Conservation (phyloP, 2,888 invertebrate species). For the Limnephilus marmoratus region DNA sequence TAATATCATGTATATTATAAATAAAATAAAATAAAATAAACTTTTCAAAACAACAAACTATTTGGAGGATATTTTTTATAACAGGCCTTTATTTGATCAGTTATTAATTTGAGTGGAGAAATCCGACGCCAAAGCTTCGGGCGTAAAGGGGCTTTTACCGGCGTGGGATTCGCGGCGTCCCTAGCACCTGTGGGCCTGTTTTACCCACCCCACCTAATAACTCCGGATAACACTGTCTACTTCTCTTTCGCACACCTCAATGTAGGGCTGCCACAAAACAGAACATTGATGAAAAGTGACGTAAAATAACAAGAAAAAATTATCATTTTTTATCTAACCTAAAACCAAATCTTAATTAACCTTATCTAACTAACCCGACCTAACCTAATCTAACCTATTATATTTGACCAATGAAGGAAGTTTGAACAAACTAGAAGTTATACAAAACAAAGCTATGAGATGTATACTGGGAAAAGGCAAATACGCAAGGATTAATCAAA, state of each 20-base stretch:
- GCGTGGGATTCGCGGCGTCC: conserved; percentile 62
- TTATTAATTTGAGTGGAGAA: conserved; percentile 36
- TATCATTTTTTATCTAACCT: too few relatives aligned
- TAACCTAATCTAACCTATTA: too few relatives aligned
- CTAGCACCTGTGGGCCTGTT: conserved; percentile 56
- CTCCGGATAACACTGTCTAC: not conserved
- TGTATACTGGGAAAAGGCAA: too few relatives aligned
- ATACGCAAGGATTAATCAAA: too few relatives aligned
- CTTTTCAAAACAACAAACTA: not conserved
- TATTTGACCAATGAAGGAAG: too few relatives aligned
- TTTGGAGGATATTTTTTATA: not conserved
- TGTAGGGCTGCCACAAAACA: conserved; percentile 19
- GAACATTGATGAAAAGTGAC: not conserved
- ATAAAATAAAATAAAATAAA: too few relatives aligned
- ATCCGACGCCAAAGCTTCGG: conserved; percentile 46
- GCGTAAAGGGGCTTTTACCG: conserved; percentile 60
- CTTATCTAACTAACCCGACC: too few relatives aligned
- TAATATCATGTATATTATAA: too few relatives aligned
- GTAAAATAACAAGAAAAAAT: not conserved
- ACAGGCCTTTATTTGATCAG: conserved; percentile 37
- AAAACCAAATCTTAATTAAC: too few relatives aligned
- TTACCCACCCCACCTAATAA: conserved; percentile 36
- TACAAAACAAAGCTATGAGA: too few relatives aligned
- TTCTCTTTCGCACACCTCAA: not conserved
- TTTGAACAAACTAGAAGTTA: too few relatives aligned